A percentile compares a stretch with the other conserved stretches of the same genome.
Conservation (phyloP, 2,888 invertebrate genomes). For the Dimorphilus gyrociliatus region DNA sequence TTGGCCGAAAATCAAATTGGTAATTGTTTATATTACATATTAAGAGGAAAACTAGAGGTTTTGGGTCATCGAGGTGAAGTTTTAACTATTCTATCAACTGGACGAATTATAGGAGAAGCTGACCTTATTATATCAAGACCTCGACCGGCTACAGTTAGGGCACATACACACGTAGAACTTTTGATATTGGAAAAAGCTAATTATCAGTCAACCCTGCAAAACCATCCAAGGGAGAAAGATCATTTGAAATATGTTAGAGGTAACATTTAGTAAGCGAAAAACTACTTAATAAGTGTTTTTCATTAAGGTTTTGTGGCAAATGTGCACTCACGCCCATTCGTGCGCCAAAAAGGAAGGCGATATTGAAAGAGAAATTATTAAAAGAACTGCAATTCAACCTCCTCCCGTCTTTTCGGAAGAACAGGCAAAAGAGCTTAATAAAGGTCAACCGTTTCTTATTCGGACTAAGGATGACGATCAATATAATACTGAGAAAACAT, state of each 20-base stretch:
- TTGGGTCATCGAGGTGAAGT: background rate
- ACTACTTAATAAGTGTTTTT: too few species aligned
- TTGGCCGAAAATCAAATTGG: constrained; percentile 9
- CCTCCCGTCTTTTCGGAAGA: constrained; percentile 1
- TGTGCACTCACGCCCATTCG: too few species aligned
- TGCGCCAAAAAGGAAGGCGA: too few species aligned
- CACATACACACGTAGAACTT: constrained; percentile 11
- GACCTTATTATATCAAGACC: constrained; percentile 9
- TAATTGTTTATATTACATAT: constrained; percentile 10
- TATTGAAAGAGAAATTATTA: background rate
- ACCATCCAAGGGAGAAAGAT: too few species aligned
- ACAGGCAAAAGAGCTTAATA: background rate
- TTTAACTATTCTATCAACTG: background rate
- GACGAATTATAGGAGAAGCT: too few species aligned
- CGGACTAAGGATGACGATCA: too few species aligned
- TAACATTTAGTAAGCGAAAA: too few species aligned
- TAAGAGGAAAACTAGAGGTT: constrained; percentile 12
- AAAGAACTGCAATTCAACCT: background rate
- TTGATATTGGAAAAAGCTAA: constrained; percentile 9
- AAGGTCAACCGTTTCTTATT: too few species aligned
- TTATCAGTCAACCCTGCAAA: constrained; percentile 5
- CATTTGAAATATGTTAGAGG: too few species aligned
- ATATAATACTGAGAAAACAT: background rate
- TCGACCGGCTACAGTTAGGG: constrained; percentile 9
- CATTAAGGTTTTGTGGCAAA: too few species aligned